Evolutionary conservation across 2,113 vertebrate species (phyloP).

Genomic region (Serinus canaria): DNA sequence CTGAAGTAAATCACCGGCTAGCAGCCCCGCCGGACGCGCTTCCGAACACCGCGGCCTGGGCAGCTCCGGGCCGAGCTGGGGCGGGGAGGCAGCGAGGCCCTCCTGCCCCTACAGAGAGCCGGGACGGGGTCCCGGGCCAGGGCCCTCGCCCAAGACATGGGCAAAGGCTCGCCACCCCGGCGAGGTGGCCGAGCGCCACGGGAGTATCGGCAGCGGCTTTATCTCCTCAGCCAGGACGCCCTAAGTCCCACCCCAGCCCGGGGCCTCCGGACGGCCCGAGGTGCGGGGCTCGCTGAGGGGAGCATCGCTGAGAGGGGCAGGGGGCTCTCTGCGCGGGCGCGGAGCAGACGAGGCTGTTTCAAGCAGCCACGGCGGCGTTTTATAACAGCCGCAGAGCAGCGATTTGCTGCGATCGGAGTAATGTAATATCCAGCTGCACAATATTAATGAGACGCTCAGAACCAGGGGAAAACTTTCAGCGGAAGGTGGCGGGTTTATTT

Average conservation of each 20-base stretch:
- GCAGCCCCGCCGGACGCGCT: no score
- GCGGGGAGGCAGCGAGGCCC: not conserved
- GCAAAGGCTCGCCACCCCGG: no score
- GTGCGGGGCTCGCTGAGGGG: not conserved
- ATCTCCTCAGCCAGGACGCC: not conserved
- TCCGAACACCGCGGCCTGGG: no score
- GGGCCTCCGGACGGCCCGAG: no score
- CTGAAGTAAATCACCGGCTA: not conserved
- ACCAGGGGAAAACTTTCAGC: constrained; percentile 9
- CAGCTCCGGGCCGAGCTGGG: no score
- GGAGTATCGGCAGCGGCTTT: not conserved
- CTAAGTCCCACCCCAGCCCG: accelerated
- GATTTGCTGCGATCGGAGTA: not conserved
- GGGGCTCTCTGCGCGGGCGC: not conserved
- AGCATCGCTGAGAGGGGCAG: not conserved
- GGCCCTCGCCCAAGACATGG: not conserved
- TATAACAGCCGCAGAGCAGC: not conserved
- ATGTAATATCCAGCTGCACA: constrained; percentile 11
- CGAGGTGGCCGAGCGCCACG: accelerated
- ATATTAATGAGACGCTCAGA: constrained; percentile 4
- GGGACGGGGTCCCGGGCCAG: no score
- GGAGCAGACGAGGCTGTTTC: not conserved
- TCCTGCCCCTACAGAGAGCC: no score
- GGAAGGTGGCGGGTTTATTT: not conserved
- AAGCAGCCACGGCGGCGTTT: not conserved